Base-by-base conservation (phyloP, 2,888 invertebrate genomes). In the Paralinhomoeus sp. region DNA sequence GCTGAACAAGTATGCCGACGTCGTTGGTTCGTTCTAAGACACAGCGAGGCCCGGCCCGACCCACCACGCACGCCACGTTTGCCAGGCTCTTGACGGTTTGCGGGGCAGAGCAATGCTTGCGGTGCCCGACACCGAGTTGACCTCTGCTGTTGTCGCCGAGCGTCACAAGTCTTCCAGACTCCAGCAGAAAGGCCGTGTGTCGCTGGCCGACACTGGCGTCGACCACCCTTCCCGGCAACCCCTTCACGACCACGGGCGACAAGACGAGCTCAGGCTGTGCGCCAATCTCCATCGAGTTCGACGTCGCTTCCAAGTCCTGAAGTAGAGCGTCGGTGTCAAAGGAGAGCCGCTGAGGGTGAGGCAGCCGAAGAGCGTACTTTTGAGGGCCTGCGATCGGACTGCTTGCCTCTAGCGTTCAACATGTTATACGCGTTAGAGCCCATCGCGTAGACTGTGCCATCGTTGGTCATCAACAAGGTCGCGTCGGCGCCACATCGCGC, bases 111-210 rank as follows among this genome's bases (percentile, higher is more conserved):
- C 60, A 54, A 17, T 60, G 54, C 45, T 65, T 64, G 15, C 59
- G 55, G 49, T 67, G 63, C 2, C 67, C 69, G 34, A 61, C 65
- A 18, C 76, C 76, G 1, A 75, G 65, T 56, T 77, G 76, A 3
- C 72, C 74, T 43, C 73, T 71, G 1, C 62, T 58, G 58, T 76
- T 76, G n/a, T 69, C 64, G 0, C 77, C 77, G 61, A 76, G 70
- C 2, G 75, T 20, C 37, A 40, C 5, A 36, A 36, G 7, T 7
- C 7, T 9, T n/a, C 36, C 23, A 18, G 34, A 31, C 12, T 40
- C 40, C 3, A 40, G 20, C 34, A 45, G 24, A 37, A 75, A 67
- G 7, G 73, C 72, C 1, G 73, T 71, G 57, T 77, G 76, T 40
- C 67, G 65, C 12, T 62, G 60, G 1, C 76, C 75, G 56, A 77